Evolutionary conservation across 1,140 invertebrate species (phyloP), one percentile per base, ranked within the genome.

Genomic region (Protaetia brevitarsis): DNA sequence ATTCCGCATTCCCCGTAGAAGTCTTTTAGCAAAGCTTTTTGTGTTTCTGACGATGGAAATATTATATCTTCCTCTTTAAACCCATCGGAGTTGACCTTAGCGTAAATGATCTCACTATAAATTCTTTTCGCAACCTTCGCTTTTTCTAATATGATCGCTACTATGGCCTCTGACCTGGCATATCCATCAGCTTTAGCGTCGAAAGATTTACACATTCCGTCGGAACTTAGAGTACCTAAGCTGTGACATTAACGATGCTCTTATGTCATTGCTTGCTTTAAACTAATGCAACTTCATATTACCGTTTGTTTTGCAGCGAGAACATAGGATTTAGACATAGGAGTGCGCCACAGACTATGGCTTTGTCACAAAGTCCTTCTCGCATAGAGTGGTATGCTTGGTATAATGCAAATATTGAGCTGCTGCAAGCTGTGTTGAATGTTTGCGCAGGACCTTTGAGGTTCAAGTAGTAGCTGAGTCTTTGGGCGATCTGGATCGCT

Each of bases 121-220:
- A 92, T 82, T 61, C 94, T 81, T 71, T 87, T 89, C 0, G 94
- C 90, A 72, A 89, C 80, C 69, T 89, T 87, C 1, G 86, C 83
- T 73, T 91, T 93, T 79, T 97, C 95, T 5, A 98, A 76, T 68
- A 92, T 89, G 36, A 95, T 78, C 0, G 88, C 87, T 11, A 84
- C 84, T n/a, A 97, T 83, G 0, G 92, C 88, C 80, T 93, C 90
- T 3, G 88, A 87, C n/a, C 90, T 82, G 0, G 84, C 86, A 71
- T 92, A 93, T 0, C 91, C 91, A 68, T 88, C 86, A 0, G 88
- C 90, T 66, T 86, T 84, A 59, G 88, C 87, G 79, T 98, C 96
- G 76, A 98, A 98, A 29, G 89, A 88, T 76, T 95, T 95, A 78
- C 94, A 97, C 45, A 81, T 84, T 4, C 96, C 96, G 67, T 97